Base-by-base conservation (phyloP, 2,888 invertebrate genomes). In the Balanococcus diminutus region DNA sequence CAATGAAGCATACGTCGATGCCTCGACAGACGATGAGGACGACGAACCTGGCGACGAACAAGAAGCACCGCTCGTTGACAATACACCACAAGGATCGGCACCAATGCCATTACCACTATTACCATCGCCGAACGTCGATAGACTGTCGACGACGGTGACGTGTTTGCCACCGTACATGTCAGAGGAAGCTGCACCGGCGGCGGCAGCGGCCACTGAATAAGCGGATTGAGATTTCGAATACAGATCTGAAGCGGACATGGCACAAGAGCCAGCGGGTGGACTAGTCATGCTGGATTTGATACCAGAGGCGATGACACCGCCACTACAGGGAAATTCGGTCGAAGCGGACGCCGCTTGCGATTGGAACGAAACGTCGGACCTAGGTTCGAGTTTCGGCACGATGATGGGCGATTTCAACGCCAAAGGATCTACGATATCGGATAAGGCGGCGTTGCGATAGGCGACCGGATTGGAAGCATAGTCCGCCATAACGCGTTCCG, bases 371-470 rank as follows among this genome's bases (percentile, higher is more conserved):
- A 16, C 51, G n/a, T 56, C 56, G 22, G 67, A 36, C 9, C 79
- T 22, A 0, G 85, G 85, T 31, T 85, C 85, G 11, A 85, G 22
- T 42, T 85, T 85, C 28, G 75, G 85, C n/a, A n/a, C n/a, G n/a
- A 31, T 72, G 2, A 72, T 25, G 2, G 14, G 22, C 4, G 72
- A 22, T 67, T 67, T 72, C 11, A 72, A 19, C 6, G 67, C 8
- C 11, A 56, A 19, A 19, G 36, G 19, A n/a, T 84, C 84, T 22
- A 42, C 85, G 8, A 75, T 36, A 79, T 36, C 32, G 19, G 19
- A 79, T 36, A 28, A 22, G 19, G 28, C 31, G 19, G 28, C 31
- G 9, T 14, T 56, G 8, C 56, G 56, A 56, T 56, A 56, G 11
- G 56, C 22, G 36, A 8, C 36, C 36, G 36, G 4, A 8, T 8